Evolutionary conservation across 2,113 vertebrate species (phyloP), one percentile per base, ranked within the genome.

Genomic region (Paracanthobrama guichenoti): DNA sequence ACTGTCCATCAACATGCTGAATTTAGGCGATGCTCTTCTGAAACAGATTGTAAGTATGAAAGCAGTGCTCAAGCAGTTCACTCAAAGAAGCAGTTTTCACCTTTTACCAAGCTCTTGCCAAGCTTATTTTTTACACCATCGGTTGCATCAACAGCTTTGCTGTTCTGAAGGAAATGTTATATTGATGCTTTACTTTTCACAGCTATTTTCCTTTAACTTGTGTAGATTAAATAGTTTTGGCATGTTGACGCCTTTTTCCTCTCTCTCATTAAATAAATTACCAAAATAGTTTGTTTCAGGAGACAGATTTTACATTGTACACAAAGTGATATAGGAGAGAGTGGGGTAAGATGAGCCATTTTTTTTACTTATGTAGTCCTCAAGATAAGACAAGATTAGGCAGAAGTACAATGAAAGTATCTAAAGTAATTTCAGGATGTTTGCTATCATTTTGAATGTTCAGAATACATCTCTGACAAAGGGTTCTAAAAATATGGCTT

Each of bases 11-110:
- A 91, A 91, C 60, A 95, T 96, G 92, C 83, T 13, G 14, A 93
- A 94, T 24, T 85, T 97, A 57, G 94, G 91, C 66, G 93, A 82
- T 60, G 28, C 88, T 78, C 72, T 98, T 81, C 86, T 91, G 88
- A 94, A 94, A 79, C 94, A 97, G 86, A 93, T 99, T 57, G 97
- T 97, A 90, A 95, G 96, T 95, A 26, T 74, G 11, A 44, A 2
- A 72, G 24, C 26, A 39, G 7, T 39, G 39, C 39, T 7, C 7
- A 39, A 39, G 6, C 48, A 4, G 48, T 14, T 14, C 14, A 16
- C 48, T 16, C 48, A 16, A 53, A 2, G 16, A 20, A 53, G 50
- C 18, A 2, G 6, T 55, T 55, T 55, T 55, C 6, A 50, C 0
- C n/a, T n/a, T n/a, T n/a, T n/a, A n/a, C n/a, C n/a, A n/a, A 35